Evolutionary conservation across 2,797 vertebrate genomes (phyloP).

Genomic region (Urophycis tenuis): DNA sequence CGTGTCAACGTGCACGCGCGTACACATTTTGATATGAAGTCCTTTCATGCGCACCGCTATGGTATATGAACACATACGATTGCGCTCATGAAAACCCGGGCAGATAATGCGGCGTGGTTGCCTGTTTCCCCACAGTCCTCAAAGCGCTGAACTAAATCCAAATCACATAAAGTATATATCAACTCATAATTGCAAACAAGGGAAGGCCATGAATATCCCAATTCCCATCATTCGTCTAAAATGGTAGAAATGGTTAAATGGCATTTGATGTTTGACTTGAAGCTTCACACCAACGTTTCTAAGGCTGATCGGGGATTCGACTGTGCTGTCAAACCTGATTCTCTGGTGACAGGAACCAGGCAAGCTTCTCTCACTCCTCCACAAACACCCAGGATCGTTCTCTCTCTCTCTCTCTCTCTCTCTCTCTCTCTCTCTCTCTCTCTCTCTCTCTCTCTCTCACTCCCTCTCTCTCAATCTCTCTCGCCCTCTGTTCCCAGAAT

Average conservation of each 20-base stretch:
- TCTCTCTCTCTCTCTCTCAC: conserved; percentile 5
- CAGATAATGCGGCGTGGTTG: not conserved
- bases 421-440: conserved; percentile 4
- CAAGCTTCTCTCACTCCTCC: not conserved
- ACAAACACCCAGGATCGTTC: not conserved
- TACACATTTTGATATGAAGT: not conserved
- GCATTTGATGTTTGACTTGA: not conserved
- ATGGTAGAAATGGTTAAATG: not conserved
- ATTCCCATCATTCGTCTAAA: not conserved
- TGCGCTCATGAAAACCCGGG: not conserved
- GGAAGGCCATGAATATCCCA: not conserved
- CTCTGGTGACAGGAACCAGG: not conserved
- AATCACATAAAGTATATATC: not conserved
- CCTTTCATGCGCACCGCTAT: not conserved
- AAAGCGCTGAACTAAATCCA: not conserved
- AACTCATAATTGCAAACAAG: not conserved
- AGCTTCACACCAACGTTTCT: not conserved
- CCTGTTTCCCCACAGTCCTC: not conserved
- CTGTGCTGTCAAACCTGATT: not conserved
- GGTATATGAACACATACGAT: not conserved
- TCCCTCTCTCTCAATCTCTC: too few species aligned
- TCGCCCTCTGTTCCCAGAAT: conserved; percentile 1
- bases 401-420: conserved; percentile 5
- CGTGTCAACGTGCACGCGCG: not conserved
- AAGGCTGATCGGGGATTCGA: not conserved